These are phyloP conservation scores for human (Homo sapiens) DNA, from an alignment of 2,113 vertebrate species.

Conservation along the genomic window DNA sequence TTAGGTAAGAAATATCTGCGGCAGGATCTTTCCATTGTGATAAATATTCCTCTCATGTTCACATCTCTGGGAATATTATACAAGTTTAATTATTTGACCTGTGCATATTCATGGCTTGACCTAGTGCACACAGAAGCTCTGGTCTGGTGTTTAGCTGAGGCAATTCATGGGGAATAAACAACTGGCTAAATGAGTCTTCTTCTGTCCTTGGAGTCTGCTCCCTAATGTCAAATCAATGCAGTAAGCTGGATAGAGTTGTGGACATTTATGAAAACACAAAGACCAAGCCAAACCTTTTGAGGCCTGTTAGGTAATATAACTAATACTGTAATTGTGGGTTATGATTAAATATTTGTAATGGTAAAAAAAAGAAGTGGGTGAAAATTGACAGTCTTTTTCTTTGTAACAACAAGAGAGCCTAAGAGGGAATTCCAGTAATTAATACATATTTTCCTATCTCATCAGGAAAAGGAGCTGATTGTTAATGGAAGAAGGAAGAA, in stretches of 20 bases:
- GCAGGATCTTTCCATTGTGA: constrained; percentile 45
- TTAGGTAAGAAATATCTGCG: constrained; percentile 71
- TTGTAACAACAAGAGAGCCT: background rate
- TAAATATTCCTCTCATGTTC: background rate
- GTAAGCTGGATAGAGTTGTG: background rate
- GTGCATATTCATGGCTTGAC: background rate
- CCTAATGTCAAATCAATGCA: background rate
- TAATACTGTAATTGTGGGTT: background rate
- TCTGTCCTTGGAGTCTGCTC: background rate
- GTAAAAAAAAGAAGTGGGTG: background rate
- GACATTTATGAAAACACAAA: background rate
- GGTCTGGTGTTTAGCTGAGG: background rate
- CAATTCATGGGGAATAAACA: background rate
- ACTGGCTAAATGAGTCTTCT: background rate
- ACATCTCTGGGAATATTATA: background rate
- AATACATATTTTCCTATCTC: background rate
- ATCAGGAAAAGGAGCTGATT: constrained; percentile 16
- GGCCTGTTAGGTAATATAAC: background rate
- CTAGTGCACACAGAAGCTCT: background rate
- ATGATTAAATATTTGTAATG: background rate
- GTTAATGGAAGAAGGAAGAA: constrained; percentile 20
- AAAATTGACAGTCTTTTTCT: background rate
- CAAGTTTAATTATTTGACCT: background rate
- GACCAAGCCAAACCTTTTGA: background rate
- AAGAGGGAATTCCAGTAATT: background rate